A percentile compares a stretch with the other conserved stretches of the same genome.
Evolutionary conservation across 2,888 invertebrate species (phyloP).

Genomic region (Ischnus inquisitorius): DNA sequence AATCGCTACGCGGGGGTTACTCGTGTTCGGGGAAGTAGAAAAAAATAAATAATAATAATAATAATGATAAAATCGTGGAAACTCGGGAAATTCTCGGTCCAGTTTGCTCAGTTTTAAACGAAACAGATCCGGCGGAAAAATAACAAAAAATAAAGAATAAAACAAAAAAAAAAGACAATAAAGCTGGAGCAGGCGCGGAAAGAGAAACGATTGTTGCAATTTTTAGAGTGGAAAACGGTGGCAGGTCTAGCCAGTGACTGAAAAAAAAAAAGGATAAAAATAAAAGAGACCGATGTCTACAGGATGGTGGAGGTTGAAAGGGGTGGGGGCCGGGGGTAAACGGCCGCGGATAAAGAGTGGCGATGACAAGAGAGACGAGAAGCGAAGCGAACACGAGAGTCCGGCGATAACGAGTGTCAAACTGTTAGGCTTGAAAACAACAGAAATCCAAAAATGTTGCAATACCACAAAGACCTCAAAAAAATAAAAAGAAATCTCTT

Average conservation of each 20-base stretch:
- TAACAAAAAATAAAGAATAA: conserved; percentile 8
- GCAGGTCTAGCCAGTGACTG: conserved; percentile 7
- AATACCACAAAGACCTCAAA: background rate
- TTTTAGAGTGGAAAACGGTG: conserved; percentile 39
- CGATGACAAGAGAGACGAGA: conserved; percentile 2
- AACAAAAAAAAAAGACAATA: conserved; percentile 34
- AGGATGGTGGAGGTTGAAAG: background rate
- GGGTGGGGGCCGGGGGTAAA: background rate
- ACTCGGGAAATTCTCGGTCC: conserved; percentile 18
- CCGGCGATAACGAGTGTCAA: background rate
- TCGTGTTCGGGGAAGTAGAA: too few relatives aligned
- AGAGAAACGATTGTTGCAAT: conserved; percentile 60
- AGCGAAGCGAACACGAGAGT: background rate
- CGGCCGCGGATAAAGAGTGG: conserved; percentile 12
- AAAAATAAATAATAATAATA: conserved; percentile 30
- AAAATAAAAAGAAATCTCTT: background rate
- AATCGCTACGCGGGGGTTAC: too few relatives aligned
- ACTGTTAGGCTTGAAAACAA: background rate
- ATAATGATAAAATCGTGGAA: background rate
- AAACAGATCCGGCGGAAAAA: conserved; percentile 17
- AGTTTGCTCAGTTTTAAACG: conserved; percentile 3
- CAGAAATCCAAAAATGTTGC: background rate
- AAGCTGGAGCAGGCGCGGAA: conserved; percentile 19
- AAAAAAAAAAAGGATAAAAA: conserved; percentile 29
- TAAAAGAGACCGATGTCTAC: background rate